Percentiles rank a stretch among this genome's conserved stretches.
Conservation (phyloP, 2,888 invertebrate species). For the Amiota mariae region DNA sequence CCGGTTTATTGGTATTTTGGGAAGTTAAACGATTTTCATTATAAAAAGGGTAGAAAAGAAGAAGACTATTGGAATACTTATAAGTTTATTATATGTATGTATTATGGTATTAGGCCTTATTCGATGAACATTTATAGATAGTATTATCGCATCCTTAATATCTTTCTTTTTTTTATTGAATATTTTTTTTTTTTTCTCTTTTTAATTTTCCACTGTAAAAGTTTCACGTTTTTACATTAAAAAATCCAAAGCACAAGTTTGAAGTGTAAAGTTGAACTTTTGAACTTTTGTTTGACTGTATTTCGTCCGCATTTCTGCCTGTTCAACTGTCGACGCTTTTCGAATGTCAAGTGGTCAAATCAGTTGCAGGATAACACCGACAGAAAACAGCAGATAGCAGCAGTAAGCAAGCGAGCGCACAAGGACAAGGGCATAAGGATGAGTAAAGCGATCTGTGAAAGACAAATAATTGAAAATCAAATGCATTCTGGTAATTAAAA, state of each 20-base stretch:
- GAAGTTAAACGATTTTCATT: no score
- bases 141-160: no score
- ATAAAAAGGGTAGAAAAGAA: no score
- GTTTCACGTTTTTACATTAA: not conserved
- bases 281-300: slow-evolving; percentile 16
- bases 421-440: slow-evolving; percentile 6
- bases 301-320: not conserved
- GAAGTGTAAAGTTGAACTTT: slow-evolving; percentile 24
- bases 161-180: not conserved
- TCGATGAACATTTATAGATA: no score
- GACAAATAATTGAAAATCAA: slow-evolving; percentile 29
- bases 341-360: slow-evolving; percentile 28
- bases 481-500: slow-evolving; percentile 30
- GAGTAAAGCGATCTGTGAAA: not conserved
- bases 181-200: not conserved
- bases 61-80: no score
- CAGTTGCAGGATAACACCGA: slow-evolving; percentile 15
- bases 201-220: not conserved
- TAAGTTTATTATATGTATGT: no score
- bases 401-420: not conserved
- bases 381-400: not conserved
- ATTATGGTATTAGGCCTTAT: no score
- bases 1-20: no score
- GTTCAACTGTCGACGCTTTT: not conserved
- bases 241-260: slow-evolving; percentile 18